Evolutionary conservation across 92 coral and sea anemone species (phyloP).

Genomic region (Palythoa grandis): DNA sequence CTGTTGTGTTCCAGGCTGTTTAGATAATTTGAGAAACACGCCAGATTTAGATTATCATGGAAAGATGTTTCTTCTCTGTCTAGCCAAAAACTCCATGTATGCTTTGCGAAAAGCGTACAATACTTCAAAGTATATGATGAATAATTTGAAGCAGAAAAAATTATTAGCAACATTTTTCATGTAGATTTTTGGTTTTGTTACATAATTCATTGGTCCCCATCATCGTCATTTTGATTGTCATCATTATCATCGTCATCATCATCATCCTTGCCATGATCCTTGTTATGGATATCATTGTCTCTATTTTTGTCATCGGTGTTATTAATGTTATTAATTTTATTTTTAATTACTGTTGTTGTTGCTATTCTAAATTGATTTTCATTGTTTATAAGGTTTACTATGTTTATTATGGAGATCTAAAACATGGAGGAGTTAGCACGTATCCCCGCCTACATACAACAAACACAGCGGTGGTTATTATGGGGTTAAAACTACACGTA

Average conservation of each 20-base stretch:
- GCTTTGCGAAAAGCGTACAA: no score
- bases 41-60: no score
- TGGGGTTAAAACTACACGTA: background rate
- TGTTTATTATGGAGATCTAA: slow-evolving; percentile 17
- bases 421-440: slow-evolving; percentile 28
- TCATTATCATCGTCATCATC: background rate
- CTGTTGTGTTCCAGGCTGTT: no score
- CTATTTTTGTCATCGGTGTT: background rate
- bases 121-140: no score
- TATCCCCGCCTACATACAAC: background rate
- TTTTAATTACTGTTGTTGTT: no score
- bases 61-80: no score
- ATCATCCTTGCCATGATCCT: background rate
- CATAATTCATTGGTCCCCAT: background rate
- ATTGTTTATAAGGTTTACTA: slow-evolving; percentile 27
- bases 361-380: background rate
- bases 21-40: no score
- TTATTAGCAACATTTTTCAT: no score
- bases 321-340: background rate
- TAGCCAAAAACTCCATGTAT: no score
- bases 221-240: background rate
- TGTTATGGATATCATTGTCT: no score
- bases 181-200: no score
- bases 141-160: no score
- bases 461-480: background rate